Evolutionary conservation across 2,888 invertebrate species (phyloP), one percentile per base, ranked within the genome.

Genomic region (Sipha maydis): DNA sequence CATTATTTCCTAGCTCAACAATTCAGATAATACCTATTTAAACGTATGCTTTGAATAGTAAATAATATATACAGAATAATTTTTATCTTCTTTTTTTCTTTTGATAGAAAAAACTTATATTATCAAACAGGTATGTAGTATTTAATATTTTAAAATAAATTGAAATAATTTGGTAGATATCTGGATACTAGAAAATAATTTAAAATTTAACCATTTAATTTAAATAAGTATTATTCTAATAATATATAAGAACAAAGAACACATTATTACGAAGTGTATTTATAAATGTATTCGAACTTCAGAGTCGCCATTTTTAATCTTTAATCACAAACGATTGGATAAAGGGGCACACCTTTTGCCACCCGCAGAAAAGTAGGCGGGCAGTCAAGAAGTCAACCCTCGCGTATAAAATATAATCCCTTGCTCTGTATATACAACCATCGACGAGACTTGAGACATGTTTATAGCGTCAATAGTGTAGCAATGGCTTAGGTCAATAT

Each of bases 371-470:
- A 86, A 88, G 89, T 90, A 88, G 89, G 90, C 83, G 89, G 88
- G 89, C 89, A 90, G 90, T 89, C 90, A 82, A 90, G 85, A 90
- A 90, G 90, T 90, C 89, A 90, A 90, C 89, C 89, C 89, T 89
- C 92, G 85, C n/a, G 69, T 85, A 69, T 85, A 85, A 76, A 76
- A 77, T 85, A 85, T 85, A 85, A 76, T 85, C 85, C 48, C 67
- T 77, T 77, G 11, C 84, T 28, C 28, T 76, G 17, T 17, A 3
- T 28, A 76, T 48, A 77, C 21, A 71, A 56, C 56, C 31, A 77
- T 25, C 28, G 71, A 8, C 14, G 56, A 56, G 34, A 48, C 73
- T 21, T n/a, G 38, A 48, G 4, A 28, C 21, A 34, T 38, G 41
- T 76, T 85, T 28, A 80, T 9, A 38, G 41, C 41, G 41, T 9